phyloP scores from a whole-genome alignment of 2,113 vertebrate genomes.

The mouse (Mus musculus) region DNA sequence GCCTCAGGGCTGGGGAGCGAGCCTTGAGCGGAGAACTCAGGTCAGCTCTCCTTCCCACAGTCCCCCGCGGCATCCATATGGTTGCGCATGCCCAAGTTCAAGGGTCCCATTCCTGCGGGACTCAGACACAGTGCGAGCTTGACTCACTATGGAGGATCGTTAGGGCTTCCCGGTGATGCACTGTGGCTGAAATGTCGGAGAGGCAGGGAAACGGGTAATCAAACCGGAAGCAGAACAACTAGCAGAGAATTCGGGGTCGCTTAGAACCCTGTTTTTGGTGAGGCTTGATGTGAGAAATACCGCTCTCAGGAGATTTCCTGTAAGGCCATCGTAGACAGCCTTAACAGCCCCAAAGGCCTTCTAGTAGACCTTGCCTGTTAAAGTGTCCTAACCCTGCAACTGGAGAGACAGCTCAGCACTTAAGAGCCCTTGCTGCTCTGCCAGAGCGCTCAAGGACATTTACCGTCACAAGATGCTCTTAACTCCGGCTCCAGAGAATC shows the following conservation, averaged over 20 bases:
- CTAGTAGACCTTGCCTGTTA: not conserved
- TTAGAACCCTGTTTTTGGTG: not conserved
- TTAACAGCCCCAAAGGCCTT: not conserved
- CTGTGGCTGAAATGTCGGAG: not conserved
- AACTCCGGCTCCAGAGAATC: not conserved
- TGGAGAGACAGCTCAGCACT: too few relatives aligned
- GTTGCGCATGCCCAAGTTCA: not conserved
- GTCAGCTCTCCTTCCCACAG: not conserved
- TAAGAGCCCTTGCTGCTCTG: not conserved
- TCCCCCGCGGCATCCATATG: not conserved
- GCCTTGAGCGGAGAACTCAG: not conserved
- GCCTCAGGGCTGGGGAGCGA: not conserved
- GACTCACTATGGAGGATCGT: not conserved
- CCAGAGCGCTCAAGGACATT: not conserved
- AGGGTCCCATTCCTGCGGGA: not conserved
- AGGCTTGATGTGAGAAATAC: not conserved
- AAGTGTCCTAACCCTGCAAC: not conserved
- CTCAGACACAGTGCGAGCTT: not conserved
- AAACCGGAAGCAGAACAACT: not conserved
- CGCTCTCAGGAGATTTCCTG: not conserved
- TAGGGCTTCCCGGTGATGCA: not conserved
- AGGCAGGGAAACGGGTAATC: not conserved
- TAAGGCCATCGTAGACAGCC: not conserved
- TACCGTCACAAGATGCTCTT: not conserved
- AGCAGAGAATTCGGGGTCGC: not conserved